These are phyloP conservation scores for Chelon labrosus DNA, from an alignment of 2,797 vertebrate species.

Conservation along the genomic window DNA sequence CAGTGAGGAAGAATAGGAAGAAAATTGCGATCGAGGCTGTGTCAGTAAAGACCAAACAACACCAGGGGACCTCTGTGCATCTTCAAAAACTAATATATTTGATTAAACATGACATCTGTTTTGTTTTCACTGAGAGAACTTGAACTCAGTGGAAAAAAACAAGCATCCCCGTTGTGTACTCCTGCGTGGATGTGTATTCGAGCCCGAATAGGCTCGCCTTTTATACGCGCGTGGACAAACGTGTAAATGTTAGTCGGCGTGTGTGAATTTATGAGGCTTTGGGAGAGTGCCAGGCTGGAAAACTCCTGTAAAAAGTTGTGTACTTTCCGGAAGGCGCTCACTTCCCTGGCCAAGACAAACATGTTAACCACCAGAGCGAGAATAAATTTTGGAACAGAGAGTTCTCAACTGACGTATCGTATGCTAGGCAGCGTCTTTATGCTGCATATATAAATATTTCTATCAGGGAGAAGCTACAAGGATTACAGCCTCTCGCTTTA, in stretches of 20 bases:
- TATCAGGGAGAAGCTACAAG: not conserved
- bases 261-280: conserved; percentile 30
- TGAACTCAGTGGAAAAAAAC: conserved; percentile 44
- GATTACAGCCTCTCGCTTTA: not conserved
- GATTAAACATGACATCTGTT: conserved; percentile 56
- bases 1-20: conserved; percentile 14
- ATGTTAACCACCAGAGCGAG: conserved; percentile 32
- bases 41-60: conserved; percentile 11
- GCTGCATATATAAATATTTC: conserved; percentile 1
- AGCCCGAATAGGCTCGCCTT: conserved; percentile 15
- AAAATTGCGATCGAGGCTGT: conserved; percentile 31
- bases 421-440: conserved; percentile 8
- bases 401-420: conserved; percentile 34
- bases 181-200: conserved; percentile 6
- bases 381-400: conserved; percentile 8
- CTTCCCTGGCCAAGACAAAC: conserved; percentile 63
- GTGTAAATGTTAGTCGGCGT: conserved; percentile 49
- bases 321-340: conserved; percentile 56
- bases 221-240: conserved; percentile 23
- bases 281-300: conserved; percentile 51
- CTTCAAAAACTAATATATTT: conserved; percentile 41
- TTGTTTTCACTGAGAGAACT: conserved; percentile 43
- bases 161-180: conserved; percentile 34
- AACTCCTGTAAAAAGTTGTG: conserved; percentile 59
- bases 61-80: conserved; percentile 37